Conservation (phyloP, 92 coral and sea anemone species). For the Phenganax subtilis region DNA sequence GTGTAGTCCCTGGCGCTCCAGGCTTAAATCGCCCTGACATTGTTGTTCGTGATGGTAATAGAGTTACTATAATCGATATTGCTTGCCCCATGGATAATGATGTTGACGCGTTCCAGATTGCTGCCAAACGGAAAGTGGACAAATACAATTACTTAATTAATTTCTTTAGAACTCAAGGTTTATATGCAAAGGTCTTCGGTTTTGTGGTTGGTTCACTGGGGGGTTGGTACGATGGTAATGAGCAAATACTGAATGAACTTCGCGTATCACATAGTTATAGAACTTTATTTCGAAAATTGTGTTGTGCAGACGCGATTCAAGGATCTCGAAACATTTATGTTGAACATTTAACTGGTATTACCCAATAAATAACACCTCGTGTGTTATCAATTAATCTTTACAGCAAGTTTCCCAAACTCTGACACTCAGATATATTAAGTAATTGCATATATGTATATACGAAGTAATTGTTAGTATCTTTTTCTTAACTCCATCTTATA, state of each 20-base stretch:
- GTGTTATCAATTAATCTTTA: too few relatives aligned
- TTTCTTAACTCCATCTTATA: constrained; percentile 19
- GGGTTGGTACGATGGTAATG: constrained; percentile 26
- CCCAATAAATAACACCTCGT: too few relatives aligned
- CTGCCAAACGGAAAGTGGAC: constrained; percentile 21
- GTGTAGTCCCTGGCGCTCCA: constrained; percentile 2
- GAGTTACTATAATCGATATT: neutral
- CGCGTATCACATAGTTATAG: neutral
- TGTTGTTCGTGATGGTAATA: constrained; percentile 12
- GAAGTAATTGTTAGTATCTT: too few relatives aligned
- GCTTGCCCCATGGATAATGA: constrained; percentile 27
- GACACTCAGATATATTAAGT: too few relatives aligned
- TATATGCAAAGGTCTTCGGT: constrained; percentile 2
- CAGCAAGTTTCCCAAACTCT: too few relatives aligned
- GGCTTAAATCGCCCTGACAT: constrained; percentile 32
- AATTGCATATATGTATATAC: too few relatives aligned
- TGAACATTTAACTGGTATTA: too few relatives aligned
- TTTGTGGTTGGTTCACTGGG: constrained; percentile 41
- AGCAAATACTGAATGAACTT: constrained; percentile 11
- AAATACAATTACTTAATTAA: constrained; percentile 23
- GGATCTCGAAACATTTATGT: constrained; percentile 24
- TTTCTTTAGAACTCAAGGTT: neutral
- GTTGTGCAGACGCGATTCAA: constrained; percentile 16
- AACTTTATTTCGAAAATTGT: neutral
- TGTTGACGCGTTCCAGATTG: constrained; percentile 15